A percentile compares a stretch with the other conserved stretches of the same genome.
These are phyloP conservation scores for Semotilus atromaculatus DNA, from an alignment of 2,797 vertebrate species.

Conservation along the genomic window DNA sequence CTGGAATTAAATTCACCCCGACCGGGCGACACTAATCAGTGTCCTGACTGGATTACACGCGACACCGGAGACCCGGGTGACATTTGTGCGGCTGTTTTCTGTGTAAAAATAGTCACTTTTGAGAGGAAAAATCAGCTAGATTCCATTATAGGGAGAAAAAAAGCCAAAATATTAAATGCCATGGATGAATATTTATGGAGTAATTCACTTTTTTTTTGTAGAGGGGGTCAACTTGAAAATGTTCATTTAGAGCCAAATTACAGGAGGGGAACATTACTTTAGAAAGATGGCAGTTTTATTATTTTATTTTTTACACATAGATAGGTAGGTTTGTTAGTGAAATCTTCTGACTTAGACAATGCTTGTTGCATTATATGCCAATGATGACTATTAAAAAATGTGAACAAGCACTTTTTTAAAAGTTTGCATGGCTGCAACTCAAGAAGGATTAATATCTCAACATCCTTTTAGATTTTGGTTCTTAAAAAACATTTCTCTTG, in stretches of 20 bases:
- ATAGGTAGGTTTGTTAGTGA: background rate
- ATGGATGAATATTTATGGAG: background rate
- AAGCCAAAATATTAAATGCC: background rate
- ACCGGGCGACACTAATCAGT: conserved; percentile 66
- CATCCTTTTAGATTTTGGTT: background rate
- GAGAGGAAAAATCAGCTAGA: conserved; percentile 33
- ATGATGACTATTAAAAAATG: background rate
- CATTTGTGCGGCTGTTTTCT: conserved; percentile 57
- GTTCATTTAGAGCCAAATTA: background rate
- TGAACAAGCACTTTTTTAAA: background rate
- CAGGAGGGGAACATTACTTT: background rate
- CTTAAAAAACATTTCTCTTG: background rate
- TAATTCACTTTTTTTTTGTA: background rate
- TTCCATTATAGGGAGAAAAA: background rate
- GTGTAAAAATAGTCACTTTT: conserved; percentile 45
- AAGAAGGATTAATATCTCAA: background rate
- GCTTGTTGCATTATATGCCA: background rate
- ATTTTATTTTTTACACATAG: background rate
- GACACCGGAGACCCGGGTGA: conserved; percentile 57
- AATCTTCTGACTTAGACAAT: background rate
- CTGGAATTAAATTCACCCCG: conserved; percentile 68
- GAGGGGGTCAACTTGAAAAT: background rate
- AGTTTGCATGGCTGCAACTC: background rate
- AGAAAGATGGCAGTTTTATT: background rate
- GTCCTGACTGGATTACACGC: conserved; percentile 70